These are phyloP conservation scores for Delphinapterus leucas DNA, from an alignment of 2,113 vertebrate species.

Conservation along the genomic window DNA sequence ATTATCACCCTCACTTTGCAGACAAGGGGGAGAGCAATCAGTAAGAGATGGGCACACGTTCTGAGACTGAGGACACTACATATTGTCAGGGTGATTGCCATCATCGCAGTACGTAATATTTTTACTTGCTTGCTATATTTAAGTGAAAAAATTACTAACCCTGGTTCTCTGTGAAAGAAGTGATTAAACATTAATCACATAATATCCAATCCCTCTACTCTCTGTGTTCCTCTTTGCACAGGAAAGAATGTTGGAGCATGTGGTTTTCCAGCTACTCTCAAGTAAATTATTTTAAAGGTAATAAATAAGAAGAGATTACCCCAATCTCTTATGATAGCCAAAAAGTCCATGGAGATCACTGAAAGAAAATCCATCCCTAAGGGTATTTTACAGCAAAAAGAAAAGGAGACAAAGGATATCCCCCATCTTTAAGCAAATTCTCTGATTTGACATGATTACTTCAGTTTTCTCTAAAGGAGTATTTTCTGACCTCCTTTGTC, in stretches of 20 bases:
- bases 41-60: neutral
- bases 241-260: neutral
- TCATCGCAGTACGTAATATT: neutral
- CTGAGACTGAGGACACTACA: neutral
- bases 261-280: neutral
- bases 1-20: neutral
- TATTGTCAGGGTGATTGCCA: neutral
- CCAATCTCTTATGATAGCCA: neutral
- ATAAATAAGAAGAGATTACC: neutral
- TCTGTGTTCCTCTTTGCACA: neutral
- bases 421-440: slow-evolving; percentile 25
- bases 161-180: neutral
- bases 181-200: neutral
- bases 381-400: neutral
- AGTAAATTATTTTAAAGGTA: neutral
- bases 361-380: neutral
- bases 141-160: neutral
- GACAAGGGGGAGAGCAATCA: neutral
- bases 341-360: neutral
- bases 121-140: neutral
- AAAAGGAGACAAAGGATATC: neutral
- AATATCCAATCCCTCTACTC: neutral
- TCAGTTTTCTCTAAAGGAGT: neutral
- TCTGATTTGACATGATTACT: neutral
- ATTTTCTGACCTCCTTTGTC: neutral